These are phyloP conservation scores for Entosphenus tridentatus DNA, from an alignment of 2,113 vertebrate species.

Conservation along the genomic window DNA sequence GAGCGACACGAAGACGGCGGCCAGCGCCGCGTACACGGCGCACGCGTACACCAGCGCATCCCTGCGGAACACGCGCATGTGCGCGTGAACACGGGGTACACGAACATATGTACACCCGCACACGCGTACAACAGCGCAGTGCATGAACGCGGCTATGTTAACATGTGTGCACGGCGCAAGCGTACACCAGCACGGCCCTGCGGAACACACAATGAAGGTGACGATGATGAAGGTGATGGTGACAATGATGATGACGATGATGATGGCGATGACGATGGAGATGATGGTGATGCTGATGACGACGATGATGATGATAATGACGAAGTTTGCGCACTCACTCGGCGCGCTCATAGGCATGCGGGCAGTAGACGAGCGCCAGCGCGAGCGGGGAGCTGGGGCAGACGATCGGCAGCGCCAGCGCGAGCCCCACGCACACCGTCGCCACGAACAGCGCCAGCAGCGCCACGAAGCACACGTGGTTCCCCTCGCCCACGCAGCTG, in stretches of 20 bases:
- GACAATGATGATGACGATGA: no score
- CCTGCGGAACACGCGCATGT: constrained; percentile 20
- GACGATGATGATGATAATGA: neutral
- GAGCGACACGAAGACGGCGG: constrained; percentile 56
- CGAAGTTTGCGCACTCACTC: constrained; percentile 30
- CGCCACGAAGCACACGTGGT: constrained; percentile 73
- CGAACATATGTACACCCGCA: no score
- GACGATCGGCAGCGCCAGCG: constrained; percentile 45
- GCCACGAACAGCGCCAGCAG: constrained; percentile 56
- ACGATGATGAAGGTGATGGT: no score
- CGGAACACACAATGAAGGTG: no score
- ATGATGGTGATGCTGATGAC: no score
- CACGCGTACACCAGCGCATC: constrained; percentile 75
- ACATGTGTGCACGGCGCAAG: no score
- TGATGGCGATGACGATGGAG: no score
- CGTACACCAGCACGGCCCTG: no score
- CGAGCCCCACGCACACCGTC: constrained; percentile 64
- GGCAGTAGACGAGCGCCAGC: constrained; percentile 66
- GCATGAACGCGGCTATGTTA: no score
- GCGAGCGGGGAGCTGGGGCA: constrained; percentile 37
- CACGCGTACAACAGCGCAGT: no score
- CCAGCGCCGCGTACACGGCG: constrained; percentile 74
- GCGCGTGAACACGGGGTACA: no score
- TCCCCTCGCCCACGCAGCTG: constrained; percentile 77
- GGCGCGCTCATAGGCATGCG: constrained; percentile 56